phyloP scores from a whole-genome alignment of 2,888 invertebrate genomes.

The Baccha elongata region DNA sequence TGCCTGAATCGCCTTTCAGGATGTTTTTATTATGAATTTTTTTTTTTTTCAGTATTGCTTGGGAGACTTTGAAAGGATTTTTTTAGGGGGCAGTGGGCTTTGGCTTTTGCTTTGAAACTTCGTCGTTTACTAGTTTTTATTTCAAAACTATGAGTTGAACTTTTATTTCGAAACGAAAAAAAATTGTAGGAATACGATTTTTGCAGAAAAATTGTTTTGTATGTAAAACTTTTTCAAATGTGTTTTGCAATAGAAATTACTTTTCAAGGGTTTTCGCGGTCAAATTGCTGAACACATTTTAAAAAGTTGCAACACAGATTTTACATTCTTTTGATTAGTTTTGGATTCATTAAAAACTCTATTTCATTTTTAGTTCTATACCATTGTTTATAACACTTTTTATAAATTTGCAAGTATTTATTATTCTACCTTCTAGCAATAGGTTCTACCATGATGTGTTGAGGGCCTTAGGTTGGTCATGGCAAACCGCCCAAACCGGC shows the following conservation, averaged over 20 bases:
- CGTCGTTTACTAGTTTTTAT: conserved; percentile 37
- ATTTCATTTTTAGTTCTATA: no score
- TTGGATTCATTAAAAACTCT: background rate
- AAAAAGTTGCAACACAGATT: background rate
- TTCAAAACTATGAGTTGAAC: conserved; percentile 9
- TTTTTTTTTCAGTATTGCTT: conserved; percentile 15
- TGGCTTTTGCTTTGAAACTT: conserved; percentile 20
- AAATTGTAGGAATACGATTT: background rate
- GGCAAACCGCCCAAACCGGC: no score
- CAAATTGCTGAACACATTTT: conserved; percentile 1
- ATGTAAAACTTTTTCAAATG: conserved; percentile 5
- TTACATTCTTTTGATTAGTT: background rate
- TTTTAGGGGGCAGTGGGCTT: conserved; percentile 16
- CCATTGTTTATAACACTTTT: no score
- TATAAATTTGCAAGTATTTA: no score
- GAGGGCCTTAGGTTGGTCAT: no score
- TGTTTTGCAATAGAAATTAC: conserved; percentile 20
- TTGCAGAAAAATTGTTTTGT: background rate
- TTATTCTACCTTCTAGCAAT: no score
- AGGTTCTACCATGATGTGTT: no score
- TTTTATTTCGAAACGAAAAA: conserved; percentile 5
- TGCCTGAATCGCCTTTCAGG: conserved; percentile 55
- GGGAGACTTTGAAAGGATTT: conserved; percentile 36
- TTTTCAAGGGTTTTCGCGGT: conserved; percentile 24
- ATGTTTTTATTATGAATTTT: conserved; percentile 43